A percentile compares a stretch with the other conserved stretches of the same genome.
These are phyloP conservation scores for Harpalus rubripes DNA, from an alignment of 2,888 invertebrate genomes.

Conservation along the genomic window DNA sequence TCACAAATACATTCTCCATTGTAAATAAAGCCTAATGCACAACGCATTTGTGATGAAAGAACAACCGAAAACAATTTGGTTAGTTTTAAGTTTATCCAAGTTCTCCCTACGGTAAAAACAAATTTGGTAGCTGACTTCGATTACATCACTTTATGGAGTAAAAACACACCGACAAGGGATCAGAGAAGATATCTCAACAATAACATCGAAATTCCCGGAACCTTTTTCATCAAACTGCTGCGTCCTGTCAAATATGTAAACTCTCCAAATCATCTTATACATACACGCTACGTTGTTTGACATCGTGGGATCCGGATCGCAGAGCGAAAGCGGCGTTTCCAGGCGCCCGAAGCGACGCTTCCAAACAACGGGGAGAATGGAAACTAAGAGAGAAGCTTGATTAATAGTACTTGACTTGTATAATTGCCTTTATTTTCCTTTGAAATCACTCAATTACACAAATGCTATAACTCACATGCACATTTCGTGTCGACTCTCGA, in stretches of 20 bases:
- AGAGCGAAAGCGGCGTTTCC: neutral
- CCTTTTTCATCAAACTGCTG: conserved; percentile 36
- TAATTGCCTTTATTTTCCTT: no score
- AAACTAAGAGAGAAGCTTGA: conserved; percentile 5
- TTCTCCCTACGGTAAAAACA: neutral
- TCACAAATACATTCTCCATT: no score
- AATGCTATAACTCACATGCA: no score
- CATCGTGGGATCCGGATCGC: neutral
- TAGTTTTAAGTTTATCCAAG: neutral
- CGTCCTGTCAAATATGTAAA: conserved; percentile 44
- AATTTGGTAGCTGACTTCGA: conserved; percentile 3
- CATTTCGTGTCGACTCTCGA: no score
- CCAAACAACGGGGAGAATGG: neutral
- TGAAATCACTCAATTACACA: no score
- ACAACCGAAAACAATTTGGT: neutral
- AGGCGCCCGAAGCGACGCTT: conserved; percentile 4
- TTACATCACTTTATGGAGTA: conserved; percentile 26
- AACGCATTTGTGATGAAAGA: neutral
- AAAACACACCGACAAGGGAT: conserved; percentile 29
- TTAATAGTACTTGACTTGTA: no score
- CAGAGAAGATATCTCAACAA: conserved; percentile 28
- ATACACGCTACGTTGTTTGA: conserved; percentile 28
- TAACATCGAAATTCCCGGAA: conserved; percentile 27
- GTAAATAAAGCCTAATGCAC: no score
- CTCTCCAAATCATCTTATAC: conserved; percentile 47